phyloP scores from a whole-genome alignment of 2,888 invertebrate species.

The Lasioglossum calceatum region DNA sequence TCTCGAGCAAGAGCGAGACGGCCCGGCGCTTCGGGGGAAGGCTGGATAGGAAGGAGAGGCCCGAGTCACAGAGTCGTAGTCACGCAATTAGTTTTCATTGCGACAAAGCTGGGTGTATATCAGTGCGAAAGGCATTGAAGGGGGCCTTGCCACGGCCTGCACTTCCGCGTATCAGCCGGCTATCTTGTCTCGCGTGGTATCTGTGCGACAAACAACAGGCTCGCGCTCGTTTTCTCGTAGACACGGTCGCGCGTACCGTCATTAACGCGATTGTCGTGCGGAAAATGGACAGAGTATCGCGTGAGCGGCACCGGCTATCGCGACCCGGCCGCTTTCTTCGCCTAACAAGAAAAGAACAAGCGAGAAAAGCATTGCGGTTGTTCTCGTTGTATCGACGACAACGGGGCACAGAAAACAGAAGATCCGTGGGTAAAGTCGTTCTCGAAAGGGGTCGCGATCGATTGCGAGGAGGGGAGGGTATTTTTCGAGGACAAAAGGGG shows the following conservation, averaged over 20 bases:
- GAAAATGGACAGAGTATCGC: conserved; percentile 29
- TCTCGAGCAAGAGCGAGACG: neutral
- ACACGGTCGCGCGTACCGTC: conserved; percentile 34
- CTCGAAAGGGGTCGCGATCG: conserved; percentile 19
- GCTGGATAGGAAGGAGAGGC: neutral
- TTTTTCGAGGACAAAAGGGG: neutral
- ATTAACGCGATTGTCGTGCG: conserved; percentile 70
- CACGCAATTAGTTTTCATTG: conserved; percentile 75
- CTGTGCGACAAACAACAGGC: conserved; percentile 64
- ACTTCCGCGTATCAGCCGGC: conserved; percentile 81
- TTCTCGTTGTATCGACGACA: neutral
- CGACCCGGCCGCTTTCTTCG: neutral
- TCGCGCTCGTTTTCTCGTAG: conserved; percentile 45
- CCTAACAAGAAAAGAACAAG: neutral
- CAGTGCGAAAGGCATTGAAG: conserved; percentile 81
- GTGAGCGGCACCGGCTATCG: neutral
- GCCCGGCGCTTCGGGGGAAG: neutral
- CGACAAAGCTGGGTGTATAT: conserved; percentile 71
- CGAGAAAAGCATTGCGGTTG: neutral
- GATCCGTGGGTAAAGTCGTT: neutral
- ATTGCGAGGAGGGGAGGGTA: too few relatives aligned
- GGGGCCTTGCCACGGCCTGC: conserved; percentile 79
- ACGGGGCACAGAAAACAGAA: neutral
- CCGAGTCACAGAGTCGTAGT: conserved; percentile 43
- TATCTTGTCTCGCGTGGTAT: conserved; percentile 71